A percentile compares a stretch with the other conserved stretches of the same genome.
Conservation (phyloP, 2,113 vertebrate species). For the Leucopternis melanops region DNA sequence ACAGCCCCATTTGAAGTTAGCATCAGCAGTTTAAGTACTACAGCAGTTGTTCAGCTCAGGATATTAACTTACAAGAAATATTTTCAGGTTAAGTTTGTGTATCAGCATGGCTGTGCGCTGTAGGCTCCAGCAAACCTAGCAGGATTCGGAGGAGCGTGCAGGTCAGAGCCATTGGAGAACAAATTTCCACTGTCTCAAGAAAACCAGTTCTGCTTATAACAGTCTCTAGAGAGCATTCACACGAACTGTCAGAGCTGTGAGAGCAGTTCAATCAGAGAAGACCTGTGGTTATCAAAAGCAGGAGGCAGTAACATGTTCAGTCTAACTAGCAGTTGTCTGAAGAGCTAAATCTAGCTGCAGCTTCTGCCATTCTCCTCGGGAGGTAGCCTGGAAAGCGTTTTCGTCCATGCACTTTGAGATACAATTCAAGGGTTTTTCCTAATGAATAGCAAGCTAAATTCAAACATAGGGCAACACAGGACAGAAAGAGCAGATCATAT, state of each 20-base stretch:
- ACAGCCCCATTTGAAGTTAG: background rate
- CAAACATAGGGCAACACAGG: background rate
- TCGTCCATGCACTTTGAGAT: background rate
- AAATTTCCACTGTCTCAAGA: background rate
- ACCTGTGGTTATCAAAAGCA: background rate
- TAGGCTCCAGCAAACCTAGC: background rate
- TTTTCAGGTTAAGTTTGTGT: background rate
- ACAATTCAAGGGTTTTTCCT: background rate
- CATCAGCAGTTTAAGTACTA: background rate
- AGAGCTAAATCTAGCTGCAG: background rate
- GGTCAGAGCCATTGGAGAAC: background rate
- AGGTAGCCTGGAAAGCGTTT: background rate
- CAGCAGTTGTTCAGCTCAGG: background rate
- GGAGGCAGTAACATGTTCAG: background rate
- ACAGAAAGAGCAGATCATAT: background rate
- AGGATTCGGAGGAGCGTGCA: rapidly evolving
- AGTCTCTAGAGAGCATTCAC: background rate
- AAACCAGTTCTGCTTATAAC: background rate
- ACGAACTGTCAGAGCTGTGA: background rate
- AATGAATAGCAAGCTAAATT: background rate
- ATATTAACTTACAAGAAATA: background rate
- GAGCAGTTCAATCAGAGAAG: background rate
- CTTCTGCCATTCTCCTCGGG: rapidly evolving
- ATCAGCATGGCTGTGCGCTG: background rate
- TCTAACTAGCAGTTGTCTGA: background rate